Evolutionary conservation across 2,113 vertebrate genomes (phyloP).

Genomic region (Chitala chitala): DNA sequence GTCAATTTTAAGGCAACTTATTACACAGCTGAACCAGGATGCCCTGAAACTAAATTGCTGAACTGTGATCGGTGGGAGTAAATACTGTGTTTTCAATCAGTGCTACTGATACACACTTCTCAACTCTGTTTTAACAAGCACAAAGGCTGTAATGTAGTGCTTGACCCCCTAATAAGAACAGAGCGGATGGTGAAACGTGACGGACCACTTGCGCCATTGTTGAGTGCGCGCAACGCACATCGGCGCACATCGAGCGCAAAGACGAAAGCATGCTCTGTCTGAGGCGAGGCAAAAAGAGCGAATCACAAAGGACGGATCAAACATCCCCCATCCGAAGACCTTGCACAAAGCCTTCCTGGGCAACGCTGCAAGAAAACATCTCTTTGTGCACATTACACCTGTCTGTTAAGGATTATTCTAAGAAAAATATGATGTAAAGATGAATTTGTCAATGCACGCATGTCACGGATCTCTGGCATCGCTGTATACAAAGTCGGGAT

Average conservation of each 20-base stretch:
- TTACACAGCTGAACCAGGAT: not conserved
- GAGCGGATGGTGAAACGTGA: not conserved
- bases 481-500: slow-evolving; percentile 13
- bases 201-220: not conserved
- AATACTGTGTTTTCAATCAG: not conserved
- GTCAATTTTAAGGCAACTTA: not conserved
- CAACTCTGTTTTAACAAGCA: not conserved
- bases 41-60: not conserved
- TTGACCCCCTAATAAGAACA: not conserved
- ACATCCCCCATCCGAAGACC: not conserved
- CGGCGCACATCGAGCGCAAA: slow-evolving; percentile 7
- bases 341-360: not conserved
- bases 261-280: not conserved
- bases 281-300: not conserved
- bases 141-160: not conserved
- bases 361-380: not conserved
- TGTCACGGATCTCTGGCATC: slow-evolving; percentile 14
- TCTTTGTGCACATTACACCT: not conserved
- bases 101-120: not conserved
- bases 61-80: not conserved
- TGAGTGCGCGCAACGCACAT: slow-evolving; percentile 5
- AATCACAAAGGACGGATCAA: slow-evolving; percentile 2
- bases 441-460: slow-evolving; percentile 13
- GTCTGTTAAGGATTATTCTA: not conserved
- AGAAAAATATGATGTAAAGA: slow-evolving; percentile 4